Percentiles rank a stretch among this genome's conserved stretches.
These are phyloP conservation scores for Andrena marginata DNA, from an alignment of 2,888 invertebrate genomes.

Conservation along the genomic window DNA sequence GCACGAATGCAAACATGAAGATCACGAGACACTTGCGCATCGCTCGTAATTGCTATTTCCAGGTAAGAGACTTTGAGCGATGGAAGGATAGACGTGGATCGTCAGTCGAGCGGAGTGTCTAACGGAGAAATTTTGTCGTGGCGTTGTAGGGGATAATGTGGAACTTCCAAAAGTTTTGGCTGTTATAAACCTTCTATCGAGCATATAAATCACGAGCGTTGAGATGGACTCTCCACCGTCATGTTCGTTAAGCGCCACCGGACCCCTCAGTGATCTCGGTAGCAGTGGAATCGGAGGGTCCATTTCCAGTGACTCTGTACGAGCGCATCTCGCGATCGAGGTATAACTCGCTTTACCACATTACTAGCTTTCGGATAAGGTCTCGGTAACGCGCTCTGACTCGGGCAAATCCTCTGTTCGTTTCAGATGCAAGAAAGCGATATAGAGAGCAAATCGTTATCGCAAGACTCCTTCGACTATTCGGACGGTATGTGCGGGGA, in stretches of 20 bases:
- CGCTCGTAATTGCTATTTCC: constrained; percentile 74
- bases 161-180: constrained; percentile 76
- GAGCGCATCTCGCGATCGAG: constrained; percentile 89
- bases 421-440: constrained; percentile 92
- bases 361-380: background rate
- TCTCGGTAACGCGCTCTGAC: background rate
- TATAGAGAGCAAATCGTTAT: constrained; percentile 91
- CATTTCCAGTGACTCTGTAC: constrained; percentile 90
- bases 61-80: constrained; percentile 69
- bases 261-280: constrained; percentile 91
- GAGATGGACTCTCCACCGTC: constrained; percentile 92
- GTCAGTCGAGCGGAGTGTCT: too few species aligned
- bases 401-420: constrained; percentile 18
- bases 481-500: constrained; percentile 93
- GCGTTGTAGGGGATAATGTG: constrained; percentile 77
- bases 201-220: constrained; percentile 55
- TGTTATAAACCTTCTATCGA: constrained; percentile 66
- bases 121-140: background rate
- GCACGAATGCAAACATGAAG: constrained; percentile 70
- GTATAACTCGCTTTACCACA: constrained; percentile 81
- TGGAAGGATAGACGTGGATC: background rate
- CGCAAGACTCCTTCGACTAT: constrained; percentile 92
- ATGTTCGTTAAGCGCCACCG: constrained; percentile 91
- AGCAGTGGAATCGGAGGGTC: constrained; percentile 92
- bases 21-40: constrained; percentile 62